Evolutionary conservation across 2,888 invertebrate species (phyloP).

Genomic region (Tenthredo livida): DNA sequence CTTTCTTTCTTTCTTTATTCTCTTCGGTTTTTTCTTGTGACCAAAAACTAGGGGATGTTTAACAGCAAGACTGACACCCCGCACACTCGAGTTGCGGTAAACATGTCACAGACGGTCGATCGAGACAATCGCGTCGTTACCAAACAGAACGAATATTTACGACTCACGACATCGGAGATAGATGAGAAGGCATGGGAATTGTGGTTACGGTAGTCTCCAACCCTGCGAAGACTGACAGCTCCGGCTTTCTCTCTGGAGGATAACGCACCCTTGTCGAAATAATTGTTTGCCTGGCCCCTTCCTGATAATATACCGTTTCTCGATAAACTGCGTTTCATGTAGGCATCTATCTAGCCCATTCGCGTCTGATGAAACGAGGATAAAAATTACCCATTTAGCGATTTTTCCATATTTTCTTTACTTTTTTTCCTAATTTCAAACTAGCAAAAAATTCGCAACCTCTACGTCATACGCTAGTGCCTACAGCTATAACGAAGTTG

Average conservation of each 20-base stretch:
- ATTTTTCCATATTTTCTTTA: neutral
- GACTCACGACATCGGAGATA: neutral
- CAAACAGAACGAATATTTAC: constrained; percentile 32
- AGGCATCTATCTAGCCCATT: neutral
- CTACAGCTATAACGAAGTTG: neutral
- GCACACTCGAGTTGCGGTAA: constrained; percentile 15
- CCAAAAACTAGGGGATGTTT: neutral
- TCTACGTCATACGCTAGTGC: neutral
- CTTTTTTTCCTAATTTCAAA: neutral
- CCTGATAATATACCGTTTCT: constrained; percentile 17
- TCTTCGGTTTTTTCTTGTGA: no score
- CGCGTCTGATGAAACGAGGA: neutral
- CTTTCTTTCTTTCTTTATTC: no score
- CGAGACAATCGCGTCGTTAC: constrained; percentile 54
- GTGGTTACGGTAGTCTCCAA: constrained; percentile 13
- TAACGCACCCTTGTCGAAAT: constrained; percentile 34
- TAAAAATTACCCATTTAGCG: neutral
- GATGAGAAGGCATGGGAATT: constrained; percentile 14
- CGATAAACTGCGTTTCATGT: neutral
- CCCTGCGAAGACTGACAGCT: constrained; percentile 22
- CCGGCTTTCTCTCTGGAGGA: neutral
- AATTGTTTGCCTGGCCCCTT: constrained; percentile 30
- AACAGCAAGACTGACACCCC: neutral
- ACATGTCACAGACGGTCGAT: constrained; percentile 63
- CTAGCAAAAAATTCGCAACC: neutral